Evolutionary conservation across 1,140 invertebrate species (phyloP).

Genomic region (Drosophila bocqueti): DNA sequence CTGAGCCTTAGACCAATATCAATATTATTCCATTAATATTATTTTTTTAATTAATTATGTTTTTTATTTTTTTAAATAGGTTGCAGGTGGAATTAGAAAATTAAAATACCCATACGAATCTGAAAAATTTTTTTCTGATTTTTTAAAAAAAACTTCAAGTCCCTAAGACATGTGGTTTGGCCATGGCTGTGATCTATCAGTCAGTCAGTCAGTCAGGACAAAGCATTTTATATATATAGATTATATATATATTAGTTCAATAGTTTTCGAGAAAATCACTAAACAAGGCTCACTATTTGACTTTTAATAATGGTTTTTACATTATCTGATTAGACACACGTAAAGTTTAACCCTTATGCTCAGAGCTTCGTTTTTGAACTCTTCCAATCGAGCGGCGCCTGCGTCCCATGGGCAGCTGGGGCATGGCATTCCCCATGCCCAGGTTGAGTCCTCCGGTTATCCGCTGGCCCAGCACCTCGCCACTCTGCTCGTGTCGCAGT

Average conservation of each 20-base stretch:
- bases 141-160: too few species aligned
- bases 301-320: neutral
- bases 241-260: neutral
- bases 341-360: neutral
- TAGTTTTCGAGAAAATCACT: neutral
- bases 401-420: neutral
- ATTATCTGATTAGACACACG: neutral
- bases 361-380: neutral
- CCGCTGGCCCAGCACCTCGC: slow-evolving; percentile 57
- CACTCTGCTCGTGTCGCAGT: slow-evolving; percentile 28
- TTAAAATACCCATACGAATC: too few species aligned
- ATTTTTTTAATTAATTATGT: too few species aligned
- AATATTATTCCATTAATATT: too few species aligned
- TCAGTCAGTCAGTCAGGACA: too few species aligned
- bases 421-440: slow-evolving; percentile 64
- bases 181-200: too few species aligned
- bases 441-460: slow-evolving; percentile 29
- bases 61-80: too few species aligned
- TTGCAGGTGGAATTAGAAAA: too few species aligned
- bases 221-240: too few species aligned
- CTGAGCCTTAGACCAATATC: too few species aligned
- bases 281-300: neutral
- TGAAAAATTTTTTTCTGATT: too few species aligned
- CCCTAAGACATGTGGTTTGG: too few species aligned
- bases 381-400: slow-evolving; percentile 11